Percentiles rank a stretch among this genome's conserved stretches.
These are phyloP conservation scores for Petrocephalus schoutedeni DNA, from an alignment of 2,797 vertebrate species.

Conservation along the genomic window DNA sequence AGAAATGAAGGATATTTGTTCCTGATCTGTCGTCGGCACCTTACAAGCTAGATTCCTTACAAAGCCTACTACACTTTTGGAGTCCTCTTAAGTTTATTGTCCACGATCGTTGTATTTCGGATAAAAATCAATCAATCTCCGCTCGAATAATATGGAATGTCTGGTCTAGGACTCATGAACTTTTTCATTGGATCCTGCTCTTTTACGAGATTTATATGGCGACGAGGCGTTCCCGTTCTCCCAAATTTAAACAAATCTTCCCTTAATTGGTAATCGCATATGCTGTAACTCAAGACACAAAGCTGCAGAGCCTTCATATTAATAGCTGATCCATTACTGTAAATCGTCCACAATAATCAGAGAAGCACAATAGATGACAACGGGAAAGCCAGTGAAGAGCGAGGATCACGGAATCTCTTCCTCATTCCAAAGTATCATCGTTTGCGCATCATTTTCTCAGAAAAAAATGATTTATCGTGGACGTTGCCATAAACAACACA, in stretches of 20 bases:
- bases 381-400: constrained; percentile 29
- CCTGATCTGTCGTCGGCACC: constrained; percentile 22
- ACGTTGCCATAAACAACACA: constrained; percentile 87
- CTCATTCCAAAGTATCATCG: constrained; percentile 70
- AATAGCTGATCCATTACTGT: constrained; percentile 72
- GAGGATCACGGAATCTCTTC: constrained; percentile 47
- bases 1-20: constrained; percentile 4
- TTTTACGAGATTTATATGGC: constrained; percentile 61
- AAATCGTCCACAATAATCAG: constrained; percentile 70
- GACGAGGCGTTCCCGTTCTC: constrained; percentile 64
- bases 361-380: constrained; percentile 39
- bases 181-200: constrained; percentile 57
- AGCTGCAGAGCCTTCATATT: constrained; percentile 75
- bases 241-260: constrained; percentile 85
- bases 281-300: constrained; percentile 79
- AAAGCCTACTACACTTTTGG: constrained; percentile 11
- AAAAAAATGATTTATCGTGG: constrained; percentile 89
- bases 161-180: constrained; percentile 46
- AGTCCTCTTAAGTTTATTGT: constrained; percentile 32
- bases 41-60: constrained; percentile 27
- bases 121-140: constrained; percentile 33
- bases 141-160: constrained; percentile 37
- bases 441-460: constrained; percentile 78
- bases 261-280: constrained; percentile 85
- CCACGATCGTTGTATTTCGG: constrained; percentile 39